Base-by-base conservation (phyloP, 1,140 invertebrate species). In the Drosophila elegans region DNA sequence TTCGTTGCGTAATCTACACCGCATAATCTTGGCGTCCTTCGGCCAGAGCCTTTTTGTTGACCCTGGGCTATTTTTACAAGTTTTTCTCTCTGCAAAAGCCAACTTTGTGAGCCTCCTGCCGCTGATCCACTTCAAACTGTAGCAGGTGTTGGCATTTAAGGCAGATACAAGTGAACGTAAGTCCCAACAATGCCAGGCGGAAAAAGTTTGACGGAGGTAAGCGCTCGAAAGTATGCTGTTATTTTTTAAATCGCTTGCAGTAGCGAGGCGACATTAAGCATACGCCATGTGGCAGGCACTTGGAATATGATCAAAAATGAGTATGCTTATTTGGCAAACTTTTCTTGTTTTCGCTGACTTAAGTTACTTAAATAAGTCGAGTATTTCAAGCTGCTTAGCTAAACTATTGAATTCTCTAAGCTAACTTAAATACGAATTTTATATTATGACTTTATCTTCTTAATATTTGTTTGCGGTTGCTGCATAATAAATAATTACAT, bases 81-180 rank as follows among this genome's bases (percentile, higher is more conserved):
- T 72, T 82, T 78, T 68, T 51, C 51, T 36, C 61, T 66, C 67
- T 38, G 44, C 21, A 25, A 3, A 3, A 11, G 2, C 36, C 61
- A 83, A 82, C 21, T 82, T 82, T 75, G 44, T 79, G 84, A 82
- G 80, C 80, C 80, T 57, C 78, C 44, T 12, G 60, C 38, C 27
- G 56, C 54, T 79, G 75, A 83, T 84, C 80, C 80, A 84, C 63
- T 83, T 80, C 52, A 66, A 84, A 75, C 45, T 79, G 80, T 75
- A 80, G 66, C 80, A 83, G 80, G 80, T 83, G 80, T 84, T 80
- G 76, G 80, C 80, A 63, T 79, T 69, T 62, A 62, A 69, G 61
- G 69, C 11, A 71, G 66, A 64, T 39, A 64, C 62, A 48, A 64
- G 42, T n/a, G 13, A 29, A 61, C 13, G 13, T 32, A 61, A 67